Evolutionary conservation across 2,888 invertebrate genomes (phyloP), one percentile per base, ranked within the genome.

Genomic region (Lasioglossum lativentre): DNA sequence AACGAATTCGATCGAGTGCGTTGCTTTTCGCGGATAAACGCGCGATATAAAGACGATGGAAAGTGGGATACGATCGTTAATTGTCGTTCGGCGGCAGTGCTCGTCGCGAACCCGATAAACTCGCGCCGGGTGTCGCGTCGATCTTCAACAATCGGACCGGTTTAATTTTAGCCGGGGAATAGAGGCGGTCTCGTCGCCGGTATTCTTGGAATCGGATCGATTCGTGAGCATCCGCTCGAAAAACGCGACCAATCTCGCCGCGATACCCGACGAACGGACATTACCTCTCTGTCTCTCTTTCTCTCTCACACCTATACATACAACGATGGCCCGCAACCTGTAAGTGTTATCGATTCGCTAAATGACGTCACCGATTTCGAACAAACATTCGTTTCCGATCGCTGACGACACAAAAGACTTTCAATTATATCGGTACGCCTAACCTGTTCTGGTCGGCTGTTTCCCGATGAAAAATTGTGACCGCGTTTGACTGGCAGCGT

Each of bases 181-280:
- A 8, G 34, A 3, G 30, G 42, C 45, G 66, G 66, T 66, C 47
- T 47, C 30, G n/a, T 16, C 5, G 8, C 40, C 71, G n/a, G 30
- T 56, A 82, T 82, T 84, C 73, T 40, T n/a, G 40, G 59, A 56
- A 38, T 70, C n/a, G 34, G 77, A 76, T 83, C 84, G 84, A 85
- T 85, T 23, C 42, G 42, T 38, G 56, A 30, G 68, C 30, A 30
- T 40, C 71, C 75, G 52, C 71, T 72, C 34, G 73, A 79, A 82
- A 73, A 34, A 72, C 47, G 40, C 19, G 68, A 72, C 73, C 74
- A 75, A 40, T 45, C 56, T 83, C 75, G 63, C 30, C 0, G 40
- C 8, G 52, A 83, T 75, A 30, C 45, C 14, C 4, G 10, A 45
- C 16, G 34, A 74, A 77, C 77, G 77, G 34, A 68, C 47, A 45